Evolutionary conservation across 2,888 invertebrate species (phyloP).

Genomic region (Eupithecia subumbrata): DNA sequence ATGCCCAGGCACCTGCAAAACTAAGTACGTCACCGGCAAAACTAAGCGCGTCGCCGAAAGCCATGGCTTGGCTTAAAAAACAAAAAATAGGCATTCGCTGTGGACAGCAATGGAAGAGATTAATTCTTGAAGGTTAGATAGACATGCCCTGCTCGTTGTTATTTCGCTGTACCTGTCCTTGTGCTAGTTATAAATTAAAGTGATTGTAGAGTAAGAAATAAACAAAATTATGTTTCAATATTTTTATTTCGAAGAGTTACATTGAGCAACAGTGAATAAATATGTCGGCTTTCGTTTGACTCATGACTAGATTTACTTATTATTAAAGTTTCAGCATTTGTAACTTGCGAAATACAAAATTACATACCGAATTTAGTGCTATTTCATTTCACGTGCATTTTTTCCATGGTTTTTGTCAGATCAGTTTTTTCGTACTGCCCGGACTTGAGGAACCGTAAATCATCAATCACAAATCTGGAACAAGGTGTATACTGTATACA

Average conservation of each 20-base stretch:
- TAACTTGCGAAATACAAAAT: conserved; percentile 4
- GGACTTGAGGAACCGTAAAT: conserved; percentile 79
- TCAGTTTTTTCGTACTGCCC: conserved; percentile 55
- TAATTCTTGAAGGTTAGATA: conserved; percentile 53
- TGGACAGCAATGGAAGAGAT: conserved; percentile 63
- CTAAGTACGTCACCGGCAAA: conserved; percentile 16
- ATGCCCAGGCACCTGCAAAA: conserved; percentile 4
- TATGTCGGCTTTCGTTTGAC: background rate
- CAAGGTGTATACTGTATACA: conserved; percentile 1
- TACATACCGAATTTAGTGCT: background rate
- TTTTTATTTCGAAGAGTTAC: conserved; percentile 18
- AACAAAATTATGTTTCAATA: conserved; percentile 6
- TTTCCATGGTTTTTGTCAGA: conserved; percentile 48
- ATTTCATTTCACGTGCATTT: conserved; percentile 1
- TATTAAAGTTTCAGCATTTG: background rate
- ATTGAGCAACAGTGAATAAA: background rate
- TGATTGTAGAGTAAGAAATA: background rate
- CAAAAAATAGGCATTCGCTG: conserved; percentile 58
- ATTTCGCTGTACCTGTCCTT: background rate
- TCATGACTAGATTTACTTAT: conserved; percentile 25
- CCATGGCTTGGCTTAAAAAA: conserved; percentile 62
- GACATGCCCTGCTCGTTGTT: conserved; percentile 11
- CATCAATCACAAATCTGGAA: conserved; percentile 87
- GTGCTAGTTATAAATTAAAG: conserved; percentile 1
- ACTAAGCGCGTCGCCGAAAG: conserved; percentile 41